Evolutionary conservation across 2,113 vertebrate species (phyloP).

Genomic region (Prochilodus magdalenae): DNA sequence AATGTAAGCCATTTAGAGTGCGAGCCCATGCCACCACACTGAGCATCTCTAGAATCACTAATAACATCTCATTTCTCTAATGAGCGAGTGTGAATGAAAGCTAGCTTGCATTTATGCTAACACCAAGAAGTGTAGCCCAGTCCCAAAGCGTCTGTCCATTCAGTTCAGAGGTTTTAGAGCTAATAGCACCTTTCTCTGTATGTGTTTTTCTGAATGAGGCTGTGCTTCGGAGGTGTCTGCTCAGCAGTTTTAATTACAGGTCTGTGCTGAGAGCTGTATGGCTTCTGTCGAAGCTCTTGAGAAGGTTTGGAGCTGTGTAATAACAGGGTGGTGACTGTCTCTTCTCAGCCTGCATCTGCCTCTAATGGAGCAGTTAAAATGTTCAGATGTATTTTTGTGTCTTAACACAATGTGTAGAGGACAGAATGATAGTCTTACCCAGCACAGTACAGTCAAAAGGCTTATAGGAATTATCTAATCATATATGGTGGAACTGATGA

Average conservation of each 20-base stretch:
- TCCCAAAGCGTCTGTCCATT: neutral
- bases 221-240: conserved; percentile 30
- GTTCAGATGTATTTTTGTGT: neutral
- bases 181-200: conserved; percentile 9
- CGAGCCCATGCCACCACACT: conserved; percentile 31
- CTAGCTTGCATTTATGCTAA: conserved; percentile 14
- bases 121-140: neutral
- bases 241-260: conserved; percentile 46
- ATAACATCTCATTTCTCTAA: conserved; percentile 18
- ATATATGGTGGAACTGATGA: no score
- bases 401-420: conserved; percentile 1
- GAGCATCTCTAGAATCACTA: neutral
- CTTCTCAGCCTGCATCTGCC: conserved; percentile 26
- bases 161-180: neutral
- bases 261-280: conserved; percentile 24
- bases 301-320: conserved; percentile 19
- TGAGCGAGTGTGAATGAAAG: conserved; percentile 17
- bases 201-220: conserved; percentile 30
- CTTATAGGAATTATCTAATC: neutral
- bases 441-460: neutral
- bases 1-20: conserved; percentile 14
- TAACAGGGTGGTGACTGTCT: conserved; percentile 29
- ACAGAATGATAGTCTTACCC: neutral
- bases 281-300: conserved; percentile 21
- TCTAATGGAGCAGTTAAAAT: conserved; percentile 16